Base-by-base conservation (phyloP, 2,797 vertebrate genomes). In the Pseudochromis fuscus region DNA sequence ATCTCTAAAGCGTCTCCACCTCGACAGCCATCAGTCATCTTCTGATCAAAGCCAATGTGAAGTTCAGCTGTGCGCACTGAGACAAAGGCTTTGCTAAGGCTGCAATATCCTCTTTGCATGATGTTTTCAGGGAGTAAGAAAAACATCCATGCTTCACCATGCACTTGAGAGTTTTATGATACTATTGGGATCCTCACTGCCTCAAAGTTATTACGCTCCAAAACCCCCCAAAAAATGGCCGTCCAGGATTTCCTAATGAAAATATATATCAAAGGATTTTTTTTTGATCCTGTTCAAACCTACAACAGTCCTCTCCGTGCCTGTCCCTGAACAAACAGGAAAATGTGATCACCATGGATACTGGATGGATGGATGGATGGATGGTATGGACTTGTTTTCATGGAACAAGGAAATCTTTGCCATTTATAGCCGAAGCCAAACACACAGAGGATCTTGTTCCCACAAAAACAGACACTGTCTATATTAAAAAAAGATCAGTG, bases 401-500 rank as follows among this genome's bases (percentile, higher is more conserved):
- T 87, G 80, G 74, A 86, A 83, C 71, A 67, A 66, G 72, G 88
- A 88, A 84, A 92, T 81, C 27, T 72, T 59, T 46, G 28, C 81
- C 67, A 83, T 89, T 92, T 85, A 83, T 89, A 91, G 87, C 71
- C 33, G 63, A 55, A 51, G 53, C 48, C 40, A 82, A 82, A 84
- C 50, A 84, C 80, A 84, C 70, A 70, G 68, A 71, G 37, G 1
- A 74, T 76, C 67, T 87, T 80, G 89, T 92, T 91, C 81, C 83
- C 81, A 89, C 67, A 83, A 86, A 84, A 76, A 86, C 82, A 88
- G 78, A 72, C 25, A 25, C 33, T 4, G 74, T 70, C 82, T 68
- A 76, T 68, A 86, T 74, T 65, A 83, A 67, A 85, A 86, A 83
- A 82, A 87, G 72, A 91, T 91, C 84, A 85, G 85, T 81, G 82